Evolutionary conservation across 2,797 vertebrate genomes (phyloP).

Genomic region (Oophaga sylvatica): DNA sequence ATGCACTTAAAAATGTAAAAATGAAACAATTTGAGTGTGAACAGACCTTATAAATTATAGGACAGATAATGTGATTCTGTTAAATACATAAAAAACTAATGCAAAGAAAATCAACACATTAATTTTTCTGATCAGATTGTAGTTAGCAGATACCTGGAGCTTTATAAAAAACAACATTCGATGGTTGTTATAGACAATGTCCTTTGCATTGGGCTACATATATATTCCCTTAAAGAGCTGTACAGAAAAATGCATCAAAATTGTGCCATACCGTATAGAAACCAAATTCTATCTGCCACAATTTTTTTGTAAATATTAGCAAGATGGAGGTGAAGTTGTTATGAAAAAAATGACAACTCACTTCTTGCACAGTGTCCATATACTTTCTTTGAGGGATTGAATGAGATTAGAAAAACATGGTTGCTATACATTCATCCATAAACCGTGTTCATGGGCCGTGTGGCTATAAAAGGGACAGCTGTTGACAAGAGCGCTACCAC

Average conservation of each 20-base stretch:
- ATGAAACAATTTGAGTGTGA: neutral
- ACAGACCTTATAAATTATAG: neutral
- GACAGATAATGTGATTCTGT: neutral
- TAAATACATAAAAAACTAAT: neutral
- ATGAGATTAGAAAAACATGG: neutral
- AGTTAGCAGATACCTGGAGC: neutral
- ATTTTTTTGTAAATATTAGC: neutral
- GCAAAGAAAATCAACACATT: neutral
- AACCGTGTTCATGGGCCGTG: neutral
- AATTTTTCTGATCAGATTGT: neutral
- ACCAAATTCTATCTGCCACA: neutral
- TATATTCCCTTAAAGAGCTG: neutral
- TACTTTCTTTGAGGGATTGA: neutral
- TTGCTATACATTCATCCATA: neutral
- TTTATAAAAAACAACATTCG: neutral
- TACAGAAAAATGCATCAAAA: constrained; percentile 16
- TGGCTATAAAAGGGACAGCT: neutral
- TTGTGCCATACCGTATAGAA: neutral
- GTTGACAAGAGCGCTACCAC: neutral
- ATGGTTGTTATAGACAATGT: neutral
- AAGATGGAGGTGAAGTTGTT: neutral
- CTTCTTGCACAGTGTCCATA: neutral
- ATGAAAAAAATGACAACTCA: neutral
- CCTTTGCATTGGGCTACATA: constrained; percentile 14
- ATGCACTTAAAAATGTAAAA: neutral